These are phyloP conservation scores for Cylas formicarius DNA, from an alignment of 1,140 invertebrate species.

Conservation along the genomic window DNA sequence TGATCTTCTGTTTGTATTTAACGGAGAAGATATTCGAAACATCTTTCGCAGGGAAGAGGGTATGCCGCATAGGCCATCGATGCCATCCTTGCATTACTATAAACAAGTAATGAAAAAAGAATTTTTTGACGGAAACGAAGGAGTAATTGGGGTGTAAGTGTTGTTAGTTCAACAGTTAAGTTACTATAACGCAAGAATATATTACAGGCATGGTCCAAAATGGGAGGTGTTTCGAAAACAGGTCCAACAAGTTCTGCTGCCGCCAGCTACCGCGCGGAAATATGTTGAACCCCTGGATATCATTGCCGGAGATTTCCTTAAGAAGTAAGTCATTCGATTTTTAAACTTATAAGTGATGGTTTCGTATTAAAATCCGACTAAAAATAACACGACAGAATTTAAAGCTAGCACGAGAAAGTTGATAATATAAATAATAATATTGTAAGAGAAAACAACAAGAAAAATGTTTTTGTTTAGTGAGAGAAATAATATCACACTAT, in stretches of 20 bases:
- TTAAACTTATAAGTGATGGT: too few relatives aligned
- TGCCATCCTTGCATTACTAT: conserved; percentile 71
- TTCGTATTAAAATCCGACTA: too few relatives aligned
- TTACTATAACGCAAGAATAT: conserved; percentile 4
- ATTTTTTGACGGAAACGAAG: conserved; percentile 64
- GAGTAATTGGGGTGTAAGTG: conserved; percentile 73
- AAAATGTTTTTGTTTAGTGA: too few relatives aligned
- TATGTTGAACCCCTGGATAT: conserved; percentile 66
- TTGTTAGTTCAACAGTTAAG: conserved; percentile 1
- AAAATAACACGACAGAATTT: too few relatives aligned
- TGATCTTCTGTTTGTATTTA: conserved; percentile 71
- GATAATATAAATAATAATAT: too few relatives aligned
- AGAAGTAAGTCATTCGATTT: conserved; percentile 50
- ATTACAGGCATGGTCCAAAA: conserved; percentile 68
- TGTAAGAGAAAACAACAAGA: too few relatives aligned
- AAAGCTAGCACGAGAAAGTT: too few relatives aligned
- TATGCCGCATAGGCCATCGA: conserved; percentile 69
- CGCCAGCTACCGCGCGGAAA: conserved; percentile 66
- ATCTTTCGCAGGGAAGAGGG: conserved; percentile 68
- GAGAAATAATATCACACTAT: too few relatives aligned
- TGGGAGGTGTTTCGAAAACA: conserved; percentile 75
- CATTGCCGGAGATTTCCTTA: conserved; percentile 64
- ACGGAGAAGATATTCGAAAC: conserved; percentile 66
- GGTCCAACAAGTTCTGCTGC: conserved; percentile 76
- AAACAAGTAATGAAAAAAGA: conserved; percentile 66